phyloP scores from a whole-genome alignment of 1,140 invertebrate genomes.

The Drosophila sucinea region DNA sequence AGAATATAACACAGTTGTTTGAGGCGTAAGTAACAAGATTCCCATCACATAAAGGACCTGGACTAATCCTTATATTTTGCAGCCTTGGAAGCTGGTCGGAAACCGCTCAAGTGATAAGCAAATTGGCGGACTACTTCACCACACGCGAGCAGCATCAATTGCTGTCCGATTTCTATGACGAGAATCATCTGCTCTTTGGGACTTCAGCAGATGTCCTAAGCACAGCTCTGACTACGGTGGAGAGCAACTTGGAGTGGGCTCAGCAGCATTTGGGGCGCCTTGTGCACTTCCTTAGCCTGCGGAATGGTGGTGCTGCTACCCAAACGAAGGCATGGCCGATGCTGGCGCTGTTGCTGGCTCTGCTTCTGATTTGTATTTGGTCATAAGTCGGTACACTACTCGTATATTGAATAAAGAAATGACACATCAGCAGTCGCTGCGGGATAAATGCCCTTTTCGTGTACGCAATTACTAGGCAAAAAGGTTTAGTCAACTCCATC shows the following conservation, averaged over 20 bases:
- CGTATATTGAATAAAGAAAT: slow-evolving; percentile 46
- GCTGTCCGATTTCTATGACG: slow-evolving; percentile 40
- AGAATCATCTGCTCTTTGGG: slow-evolving; percentile 49
- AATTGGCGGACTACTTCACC: slow-evolving; percentile 83
- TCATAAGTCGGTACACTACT: slow-evolving; percentile 4
- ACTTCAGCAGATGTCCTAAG: slow-evolving; percentile 24
- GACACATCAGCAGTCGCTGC: slow-evolving; percentile 35
- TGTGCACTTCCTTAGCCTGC: slow-evolving; percentile 26
- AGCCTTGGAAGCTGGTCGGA: slow-evolving; percentile 77
- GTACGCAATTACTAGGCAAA: slow-evolving; percentile 79
- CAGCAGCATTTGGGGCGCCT: slow-evolving; percentile 34
- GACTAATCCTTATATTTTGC: slow-evolving; percentile 22
- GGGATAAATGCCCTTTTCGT: slow-evolving; percentile 73
- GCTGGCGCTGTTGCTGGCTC: slow-evolving; percentile 26
- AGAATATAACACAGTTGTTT: slow-evolving; percentile 40
- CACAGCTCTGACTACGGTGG: slow-evolving; percentile 37
- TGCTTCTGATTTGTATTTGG: slow-evolving; percentile 47
- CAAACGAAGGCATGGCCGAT: background rate
- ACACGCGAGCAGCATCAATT: slow-evolving; percentile 80
- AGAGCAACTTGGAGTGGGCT: slow-evolving; percentile 57
- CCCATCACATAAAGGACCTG: background rate
- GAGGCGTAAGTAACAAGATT: slow-evolving; percentile 44
- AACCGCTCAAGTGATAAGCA: slow-evolving; percentile 77
- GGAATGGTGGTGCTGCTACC: slow-evolving; percentile 31
- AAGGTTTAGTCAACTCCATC: slow-evolving; percentile 49